These are phyloP conservation scores for Nannospalax galili DNA, from an alignment of 2,113 vertebrate genomes.

Conservation along the genomic window DNA sequence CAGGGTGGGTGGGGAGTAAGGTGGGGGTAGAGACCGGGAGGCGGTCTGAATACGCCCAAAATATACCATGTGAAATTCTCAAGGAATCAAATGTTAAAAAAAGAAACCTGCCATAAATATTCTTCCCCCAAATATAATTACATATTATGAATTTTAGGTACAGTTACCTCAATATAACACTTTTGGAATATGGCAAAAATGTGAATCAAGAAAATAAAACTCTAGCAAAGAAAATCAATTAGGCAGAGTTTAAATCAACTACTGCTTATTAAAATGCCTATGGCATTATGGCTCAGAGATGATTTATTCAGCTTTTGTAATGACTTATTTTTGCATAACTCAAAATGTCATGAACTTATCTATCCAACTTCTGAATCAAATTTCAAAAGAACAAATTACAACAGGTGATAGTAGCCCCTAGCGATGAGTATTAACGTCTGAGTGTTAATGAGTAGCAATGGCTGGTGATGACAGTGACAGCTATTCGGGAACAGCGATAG, in stretches of 20 bases:
- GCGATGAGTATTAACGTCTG: no score
- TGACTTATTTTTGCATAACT: constrained; percentile 45
- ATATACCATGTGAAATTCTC: no score
- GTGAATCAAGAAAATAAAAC: background rate
- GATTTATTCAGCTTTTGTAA: constrained; percentile 42
- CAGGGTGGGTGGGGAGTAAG: no score
- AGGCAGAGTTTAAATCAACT: constrained; percentile 19
- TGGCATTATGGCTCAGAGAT: background rate
- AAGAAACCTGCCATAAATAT: background rate
- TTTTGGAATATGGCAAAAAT: background rate
- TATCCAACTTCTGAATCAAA: background rate
- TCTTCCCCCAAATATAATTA: background rate
- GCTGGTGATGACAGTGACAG: no score
- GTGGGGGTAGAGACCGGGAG: no score
- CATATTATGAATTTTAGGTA: background rate
- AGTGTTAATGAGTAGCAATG: no score
- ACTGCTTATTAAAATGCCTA: constrained; percentile 13
- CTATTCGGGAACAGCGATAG: background rate
- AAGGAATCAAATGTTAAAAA: no score
- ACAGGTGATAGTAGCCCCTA: fast-evolving
- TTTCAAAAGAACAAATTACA: background rate
- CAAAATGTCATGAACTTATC: background rate
- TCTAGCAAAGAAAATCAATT: background rate
- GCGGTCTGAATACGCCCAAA: no score
- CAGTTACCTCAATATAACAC: background rate